Evolutionary conservation across 2,888 invertebrate species (phyloP), one percentile per base, ranked within the genome.

Genomic region (Pandemis heparana): DNA sequence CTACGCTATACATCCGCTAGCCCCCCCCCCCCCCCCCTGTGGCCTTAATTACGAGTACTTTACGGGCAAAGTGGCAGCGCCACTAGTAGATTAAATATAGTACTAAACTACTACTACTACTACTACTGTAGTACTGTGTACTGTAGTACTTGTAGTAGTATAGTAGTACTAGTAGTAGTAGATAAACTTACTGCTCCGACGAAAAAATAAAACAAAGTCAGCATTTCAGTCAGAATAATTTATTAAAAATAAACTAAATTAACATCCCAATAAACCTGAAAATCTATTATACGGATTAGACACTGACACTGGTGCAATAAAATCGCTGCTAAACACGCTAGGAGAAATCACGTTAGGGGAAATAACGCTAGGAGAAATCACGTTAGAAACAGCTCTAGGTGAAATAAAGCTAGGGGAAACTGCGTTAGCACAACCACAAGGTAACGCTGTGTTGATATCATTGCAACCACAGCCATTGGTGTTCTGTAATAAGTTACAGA

Each of bases 401-500:
- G 66, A 51, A 70, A 75, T 53, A 48, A 75, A 6, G 62, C 75
- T 77, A 16, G 77, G 65, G 59, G 75, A 68, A 23, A 80, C 38
- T 0, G 86, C 80, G 38, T 89, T 89, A 9, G 76, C 23, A 74
- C 85, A 87, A 0, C 87, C 85, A 70, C 85, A 87, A 0, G 85
- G 76, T 0, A 87, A 69, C 0, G 79, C 66, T 3, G 88, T 83
- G 0, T 85, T 81, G 0, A 84, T 77, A 60, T 91, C 87, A 16
- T 83, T 88, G 1, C 86, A 80, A 1, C 82, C 85, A 0, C 84
- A 84, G 1, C 78, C 84, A 18, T 87, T 88, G 69, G 78, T 84
- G 18, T 87, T 88, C 70, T 91, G 86, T 0, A 93, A 73, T 38
- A 91, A 77, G 76, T 91, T 90, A 16, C 84, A 82, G 0, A 91